A percentile compares a stretch with the other conserved stretches of the same genome.
These are phyloP conservation scores for Saturnia pavonia DNA, from an alignment of 2,888 invertebrate genomes.

Conservation along the genomic window DNA sequence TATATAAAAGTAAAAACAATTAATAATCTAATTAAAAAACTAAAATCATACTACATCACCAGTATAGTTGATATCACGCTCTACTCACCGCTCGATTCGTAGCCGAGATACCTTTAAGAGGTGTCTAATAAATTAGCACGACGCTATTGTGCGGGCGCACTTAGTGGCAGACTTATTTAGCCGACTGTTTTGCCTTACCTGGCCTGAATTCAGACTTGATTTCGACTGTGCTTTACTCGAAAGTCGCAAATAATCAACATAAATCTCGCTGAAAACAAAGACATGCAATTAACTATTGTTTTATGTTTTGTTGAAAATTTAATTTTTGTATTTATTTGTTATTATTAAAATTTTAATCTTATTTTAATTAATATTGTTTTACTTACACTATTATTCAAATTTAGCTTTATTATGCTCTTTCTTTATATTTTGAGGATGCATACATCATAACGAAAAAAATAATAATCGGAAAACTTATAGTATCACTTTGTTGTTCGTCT, in stretches of 20 bases:
- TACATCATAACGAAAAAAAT: no score
- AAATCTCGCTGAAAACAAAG: constrained; percentile 13
- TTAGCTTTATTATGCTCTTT: no score
- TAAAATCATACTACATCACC: not conserved
- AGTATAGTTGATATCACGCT: not conserved
- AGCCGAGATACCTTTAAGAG: constrained; percentile 55
- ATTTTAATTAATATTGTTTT: not conserved
- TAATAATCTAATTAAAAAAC: no score
- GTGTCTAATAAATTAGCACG: constrained; percentile 71
- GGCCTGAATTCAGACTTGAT: constrained; percentile 33
- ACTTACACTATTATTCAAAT: no score
- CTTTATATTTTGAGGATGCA: no score
- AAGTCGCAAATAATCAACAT: constrained; percentile 11
- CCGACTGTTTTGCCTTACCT: constrained; percentile 52
- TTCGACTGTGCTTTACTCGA: constrained; percentile 24
- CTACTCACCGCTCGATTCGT: constrained; percentile 27
- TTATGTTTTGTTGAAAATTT: not conserved
- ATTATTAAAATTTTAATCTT: not conserved
- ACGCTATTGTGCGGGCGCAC: constrained; percentile 71
- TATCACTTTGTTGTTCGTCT: no score
- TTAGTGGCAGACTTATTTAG: constrained; percentile 74
- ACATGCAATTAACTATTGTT: constrained; percentile 1
- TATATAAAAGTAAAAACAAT: no score
- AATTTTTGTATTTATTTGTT: not conserved
- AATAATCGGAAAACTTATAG: no score